These are phyloP conservation scores for Palloptera scutellata DNA, from an alignment of 2,888 invertebrate genomes.

Conservation along the genomic window DNA sequence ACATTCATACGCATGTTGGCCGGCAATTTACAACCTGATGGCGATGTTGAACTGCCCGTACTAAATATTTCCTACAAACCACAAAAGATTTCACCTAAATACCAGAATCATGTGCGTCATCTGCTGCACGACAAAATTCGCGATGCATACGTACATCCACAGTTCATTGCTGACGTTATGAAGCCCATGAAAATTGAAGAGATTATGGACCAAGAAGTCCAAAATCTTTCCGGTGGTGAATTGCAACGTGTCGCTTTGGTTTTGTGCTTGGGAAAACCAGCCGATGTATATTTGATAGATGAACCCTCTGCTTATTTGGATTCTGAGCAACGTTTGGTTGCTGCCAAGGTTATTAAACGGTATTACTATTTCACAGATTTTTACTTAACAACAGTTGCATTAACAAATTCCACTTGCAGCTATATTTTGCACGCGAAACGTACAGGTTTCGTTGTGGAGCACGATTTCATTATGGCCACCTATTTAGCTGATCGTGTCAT, in stretches of 20 bases:
- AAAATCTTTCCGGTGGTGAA: conserved; percentile 98
- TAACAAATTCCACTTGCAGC: conserved; percentile 59
- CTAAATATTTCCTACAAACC: conserved; percentile 99
- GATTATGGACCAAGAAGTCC: conserved; percentile 97
- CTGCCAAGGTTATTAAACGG: conserved; percentile 99
- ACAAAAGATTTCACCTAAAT: conserved; percentile 99
- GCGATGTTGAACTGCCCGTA: conserved; percentile 73
- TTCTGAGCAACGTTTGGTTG: conserved; percentile 99
- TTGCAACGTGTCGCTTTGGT: conserved; percentile 96
- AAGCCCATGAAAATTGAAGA: conserved; percentile 97
- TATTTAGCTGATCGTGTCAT: conserved; percentile 98
- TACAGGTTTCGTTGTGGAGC: conserved; percentile 99
- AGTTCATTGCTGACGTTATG: conserved; percentile 98
- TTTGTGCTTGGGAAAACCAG: conserved; percentile 96
- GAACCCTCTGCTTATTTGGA: conserved; percentile 99
- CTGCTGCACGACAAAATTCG: conserved; percentile 96
- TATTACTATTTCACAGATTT: conserved; percentile 55
- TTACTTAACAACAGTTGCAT: too few relatives aligned
- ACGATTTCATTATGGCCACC: conserved; percentile 99
- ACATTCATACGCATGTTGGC: conserved; percentile 99
- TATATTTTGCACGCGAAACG: conserved; percentile 99
- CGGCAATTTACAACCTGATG: conserved; percentile 92
- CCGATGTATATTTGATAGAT: conserved; percentile 98
- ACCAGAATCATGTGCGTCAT: conserved; percentile 89
- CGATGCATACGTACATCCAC: conserved; percentile 97